A percentile compares a stretch with the other conserved stretches of the same genome.
These are phyloP conservation scores for Latrodectus geometricus DNA, from an alignment of 1,140 invertebrate species.

Conservation along the genomic window DNA sequence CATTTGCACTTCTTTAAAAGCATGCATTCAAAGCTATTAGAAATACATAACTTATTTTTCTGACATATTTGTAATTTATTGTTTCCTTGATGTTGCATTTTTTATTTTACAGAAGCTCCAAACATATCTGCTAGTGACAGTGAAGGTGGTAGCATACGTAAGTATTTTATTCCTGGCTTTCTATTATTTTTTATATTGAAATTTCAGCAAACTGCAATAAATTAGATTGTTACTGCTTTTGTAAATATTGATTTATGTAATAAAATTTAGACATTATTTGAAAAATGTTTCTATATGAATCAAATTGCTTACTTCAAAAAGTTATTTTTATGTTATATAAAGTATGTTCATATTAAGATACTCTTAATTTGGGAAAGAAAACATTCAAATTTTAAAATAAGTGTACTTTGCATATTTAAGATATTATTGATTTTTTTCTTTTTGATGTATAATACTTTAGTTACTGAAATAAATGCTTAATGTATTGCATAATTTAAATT, in stretches of 20 bases:
- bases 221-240: not conserved
- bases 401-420: no score
- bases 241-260: not conserved
- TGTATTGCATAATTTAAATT: no score
- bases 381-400: no score
- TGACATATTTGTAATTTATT: not conserved
- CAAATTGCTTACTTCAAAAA: no score
- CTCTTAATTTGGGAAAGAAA: no score
- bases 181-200: not conserved
- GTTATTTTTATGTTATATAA: no score
- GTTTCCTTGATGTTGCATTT: not conserved
- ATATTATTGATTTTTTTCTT: no score
- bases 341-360: no score
- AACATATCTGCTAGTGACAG: conserved; percentile 58
- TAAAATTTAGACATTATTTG: no score
- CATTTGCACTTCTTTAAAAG: not conserved
- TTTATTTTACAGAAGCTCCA: conserved; percentile 35
- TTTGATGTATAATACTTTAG: no score
- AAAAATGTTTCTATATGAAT: no score
- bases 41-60: not conserved
- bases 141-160: conserved; percentile 59
- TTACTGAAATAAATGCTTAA: no score
- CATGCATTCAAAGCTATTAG: not conserved
- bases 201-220: not conserved
- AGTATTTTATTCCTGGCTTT: not conserved